A percentile compares a stretch with the other conserved stretches of the same genome.
phyloP scores from a whole-genome alignment of 2,888 invertebrate genomes.

The Therioaphis trifolii region DNA sequence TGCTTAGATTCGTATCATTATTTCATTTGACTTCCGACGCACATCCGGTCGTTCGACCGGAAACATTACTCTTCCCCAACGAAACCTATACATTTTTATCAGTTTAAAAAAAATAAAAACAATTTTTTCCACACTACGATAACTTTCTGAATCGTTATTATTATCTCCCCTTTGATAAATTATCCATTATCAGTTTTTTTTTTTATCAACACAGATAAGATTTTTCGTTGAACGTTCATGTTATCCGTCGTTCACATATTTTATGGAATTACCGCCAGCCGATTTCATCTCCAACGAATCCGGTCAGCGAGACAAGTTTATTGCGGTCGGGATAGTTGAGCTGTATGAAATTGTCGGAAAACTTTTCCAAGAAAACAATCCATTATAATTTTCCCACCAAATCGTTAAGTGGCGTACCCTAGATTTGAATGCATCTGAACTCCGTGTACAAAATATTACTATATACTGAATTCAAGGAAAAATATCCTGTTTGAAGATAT shows the following conservation, averaged over 20 bases:
- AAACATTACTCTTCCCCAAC: slow-evolving; percentile 55
- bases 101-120: slow-evolving; percentile 37
- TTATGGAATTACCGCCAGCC: slow-evolving; percentile 50
- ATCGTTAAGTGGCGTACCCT: background rate
- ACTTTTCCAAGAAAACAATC: slow-evolving; percentile 29
- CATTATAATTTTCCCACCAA: slow-evolving; percentile 13
- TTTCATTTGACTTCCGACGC: slow-evolving; percentile 56
- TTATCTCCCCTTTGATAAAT: slow-evolving; percentile 56
- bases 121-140: slow-evolving; percentile 54
- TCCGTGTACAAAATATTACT: too few relatives aligned
- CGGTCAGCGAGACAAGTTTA: slow-evolving; percentile 31
- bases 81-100: slow-evolving; percentile 53
- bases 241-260: slow-evolving; percentile 39
- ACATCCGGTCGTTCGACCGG: slow-evolving; percentile 57
- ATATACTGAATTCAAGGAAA: too few relatives aligned
- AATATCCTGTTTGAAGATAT: too few relatives aligned
- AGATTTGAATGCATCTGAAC: too few relatives aligned
- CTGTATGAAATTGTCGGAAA: slow-evolving; percentile 4
- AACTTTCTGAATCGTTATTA: slow-evolving; percentile 52
- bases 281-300: slow-evolving; percentile 34
- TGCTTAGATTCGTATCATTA: slow-evolving; percentile 47
- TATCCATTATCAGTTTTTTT: slow-evolving; percentile 52
- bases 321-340: slow-evolving; percentile 10
- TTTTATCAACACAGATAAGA: slow-evolving; percentile 44
- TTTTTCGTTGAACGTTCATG: slow-evolving; percentile 29